Base-by-base conservation (phyloP, 2,797 vertebrate genomes). In the Vespertilio murinus region DNA sequence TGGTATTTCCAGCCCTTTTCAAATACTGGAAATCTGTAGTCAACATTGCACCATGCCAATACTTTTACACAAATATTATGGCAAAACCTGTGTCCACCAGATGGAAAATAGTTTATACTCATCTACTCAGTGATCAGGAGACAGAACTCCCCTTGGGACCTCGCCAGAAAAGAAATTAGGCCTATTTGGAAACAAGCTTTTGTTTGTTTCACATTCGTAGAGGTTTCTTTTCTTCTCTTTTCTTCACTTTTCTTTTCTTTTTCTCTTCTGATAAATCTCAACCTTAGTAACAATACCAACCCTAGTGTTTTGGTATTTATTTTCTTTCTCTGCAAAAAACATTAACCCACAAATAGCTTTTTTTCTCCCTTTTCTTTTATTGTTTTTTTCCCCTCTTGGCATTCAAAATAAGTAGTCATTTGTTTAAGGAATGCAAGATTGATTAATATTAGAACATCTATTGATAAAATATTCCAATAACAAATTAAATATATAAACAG, bases 401-500 rank as follows among this genome's bases (percentile, higher is more conserved):
- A 86, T 87, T 86, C 17, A 81, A 91, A 91, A 73, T 30, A 69
- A 89, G 67, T 17, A 64, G 61, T 70, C 38, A 70, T 77, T n/a
- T 90, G 40, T 93, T 82, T 67, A 30, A 78, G 77, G 25, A 95
- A 90, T 49, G 22, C 47, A 87, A 80, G 52, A 45, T 77, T 54
- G 35, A 87, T 89, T 52, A 18, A 86, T 84, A 47, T 83, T 88
- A 91, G 95, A 94, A 87, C 33, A 91, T 87, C 93, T 91, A 54
- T 59, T 33, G 22, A 69, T 84, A 82, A 52, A 84, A 77, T 65
- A 73, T 67, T 70, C 22, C 33, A 71, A 69, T 18, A 83, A 38
- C 28, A 80, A 90, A 95, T 69, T 52, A 94, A 86, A 75, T 85
- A 77, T 25, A 22, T 2, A 67, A 67, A 20, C 40, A 38, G 8